phyloP scores from a whole-genome alignment of 2,888 invertebrate species.

The Galeopsomyia nigrocyanea region DNA sequence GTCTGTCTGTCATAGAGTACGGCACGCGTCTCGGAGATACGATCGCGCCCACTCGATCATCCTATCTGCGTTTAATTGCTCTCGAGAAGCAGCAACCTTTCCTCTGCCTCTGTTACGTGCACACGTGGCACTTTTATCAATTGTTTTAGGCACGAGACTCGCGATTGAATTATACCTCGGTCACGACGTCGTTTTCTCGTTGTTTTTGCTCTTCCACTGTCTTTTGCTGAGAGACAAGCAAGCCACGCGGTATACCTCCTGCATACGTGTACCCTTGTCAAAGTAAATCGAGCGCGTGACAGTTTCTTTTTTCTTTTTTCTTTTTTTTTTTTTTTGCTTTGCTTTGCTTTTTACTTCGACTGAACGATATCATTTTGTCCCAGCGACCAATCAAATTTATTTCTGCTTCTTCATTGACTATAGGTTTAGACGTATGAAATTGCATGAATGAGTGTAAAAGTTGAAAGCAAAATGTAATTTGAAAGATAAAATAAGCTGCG shows the following conservation, averaged over 20 bases:
- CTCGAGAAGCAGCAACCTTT: constrained; percentile 23
- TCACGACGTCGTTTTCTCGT: constrained; percentile 1
- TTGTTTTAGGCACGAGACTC: neutral
- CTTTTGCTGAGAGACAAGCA: too few species aligned
- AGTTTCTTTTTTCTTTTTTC: neutral
- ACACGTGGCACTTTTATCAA: neutral
- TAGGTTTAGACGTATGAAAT: too few species aligned
- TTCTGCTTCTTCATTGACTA: too few species aligned
- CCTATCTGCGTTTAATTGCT: constrained; percentile 61
- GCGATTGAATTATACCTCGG: constrained; percentile 24
- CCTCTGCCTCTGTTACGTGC: constrained; percentile 1
- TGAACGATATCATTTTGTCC: too few species aligned
- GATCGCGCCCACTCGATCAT: constrained; percentile 60
- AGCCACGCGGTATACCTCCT: neutral
- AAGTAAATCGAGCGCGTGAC: constrained; percentile 16
- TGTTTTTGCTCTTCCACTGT: too few species aligned
- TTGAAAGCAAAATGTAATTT: too few species aligned
- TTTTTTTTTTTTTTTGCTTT: too few species aligned
- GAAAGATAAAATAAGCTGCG: too few species aligned
- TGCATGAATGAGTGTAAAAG: too few species aligned
- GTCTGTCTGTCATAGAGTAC: constrained; percentile 15
- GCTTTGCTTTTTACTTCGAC: too few species aligned
- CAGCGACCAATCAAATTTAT: too few species aligned
- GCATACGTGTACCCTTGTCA: constrained; percentile 27
- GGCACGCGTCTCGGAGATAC: constrained; percentile 58